Conservation (phyloP, 2,797 vertebrate species). For the Lagothrix lagotricha region DNA sequence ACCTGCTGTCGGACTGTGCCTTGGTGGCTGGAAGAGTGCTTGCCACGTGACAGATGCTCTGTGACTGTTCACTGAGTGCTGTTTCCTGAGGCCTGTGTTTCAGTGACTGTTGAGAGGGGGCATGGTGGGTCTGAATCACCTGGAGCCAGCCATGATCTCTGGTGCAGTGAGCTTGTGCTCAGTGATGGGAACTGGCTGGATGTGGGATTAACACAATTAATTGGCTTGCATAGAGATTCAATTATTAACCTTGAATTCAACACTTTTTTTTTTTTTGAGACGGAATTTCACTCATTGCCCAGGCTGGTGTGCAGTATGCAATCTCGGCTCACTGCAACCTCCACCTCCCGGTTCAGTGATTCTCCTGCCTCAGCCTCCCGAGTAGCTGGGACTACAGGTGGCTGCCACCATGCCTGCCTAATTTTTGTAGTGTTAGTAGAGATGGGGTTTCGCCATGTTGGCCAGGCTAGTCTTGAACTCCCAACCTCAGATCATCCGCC, state of each 20-base stretch:
- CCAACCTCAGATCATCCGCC: background rate
- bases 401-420: rapidly evolving
- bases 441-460: background rate
- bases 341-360: background rate
- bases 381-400: background rate
- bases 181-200: background rate
- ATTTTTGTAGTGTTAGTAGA: background rate
- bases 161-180: background rate
- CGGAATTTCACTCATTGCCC: rapidly evolving
- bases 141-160: background rate
- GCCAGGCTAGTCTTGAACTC: background rate
- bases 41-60: background rate
- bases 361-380: background rate
- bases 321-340: background rate
- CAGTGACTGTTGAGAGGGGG: background rate
- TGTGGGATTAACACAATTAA: slow-evolving; percentile 8
- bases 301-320: background rate
- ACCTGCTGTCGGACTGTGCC: background rate
- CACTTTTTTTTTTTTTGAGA: background rate
- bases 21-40: background rate
- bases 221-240: background rate
- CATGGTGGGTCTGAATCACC: background rate
- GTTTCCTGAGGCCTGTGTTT: background rate
- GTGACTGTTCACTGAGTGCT: background rate
- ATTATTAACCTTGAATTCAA: background rate